Evolutionary conservation across 2,113 vertebrate genomes (phyloP).

Genomic region (Ptilorrhoa leucosticta): DNA sequence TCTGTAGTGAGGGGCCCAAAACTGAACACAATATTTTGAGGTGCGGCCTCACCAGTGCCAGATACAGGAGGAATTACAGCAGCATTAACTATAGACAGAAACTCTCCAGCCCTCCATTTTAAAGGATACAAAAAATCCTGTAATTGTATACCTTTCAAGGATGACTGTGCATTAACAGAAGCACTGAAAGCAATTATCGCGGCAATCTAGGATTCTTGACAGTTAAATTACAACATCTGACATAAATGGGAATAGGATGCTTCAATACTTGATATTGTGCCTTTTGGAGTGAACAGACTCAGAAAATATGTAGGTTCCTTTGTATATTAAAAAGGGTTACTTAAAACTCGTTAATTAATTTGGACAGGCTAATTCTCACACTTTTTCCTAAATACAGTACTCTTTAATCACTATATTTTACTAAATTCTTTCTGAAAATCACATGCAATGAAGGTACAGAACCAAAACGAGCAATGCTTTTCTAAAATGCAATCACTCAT

Average conservation of each 20-base stretch:
- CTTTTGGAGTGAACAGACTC: background rate
- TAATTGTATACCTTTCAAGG: background rate
- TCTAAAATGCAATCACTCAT: background rate
- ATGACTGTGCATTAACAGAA: background rate
- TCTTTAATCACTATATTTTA: background rate
- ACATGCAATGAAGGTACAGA: background rate
- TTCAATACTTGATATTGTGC: background rate
- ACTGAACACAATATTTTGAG: background rate
- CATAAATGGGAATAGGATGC: background rate
- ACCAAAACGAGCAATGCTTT: background rate
- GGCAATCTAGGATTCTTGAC: background rate
- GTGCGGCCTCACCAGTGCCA: background rate
- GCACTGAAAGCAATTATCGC: background rate
- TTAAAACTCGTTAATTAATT: background rate
- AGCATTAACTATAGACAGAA: background rate
- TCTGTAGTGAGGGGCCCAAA: background rate
- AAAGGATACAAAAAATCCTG: background rate
- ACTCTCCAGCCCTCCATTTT: background rate
- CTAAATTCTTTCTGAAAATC: background rate
- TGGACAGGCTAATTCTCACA: background rate
- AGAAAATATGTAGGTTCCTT: background rate
- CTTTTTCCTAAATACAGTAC: background rate
- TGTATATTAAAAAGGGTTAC: background rate
- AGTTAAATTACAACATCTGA: background rate
- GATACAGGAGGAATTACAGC: background rate